Percentiles rank a stretch among this genome's conserved stretches.
Conservation (phyloP, 2,113 vertebrate genomes). For the Pseudonaja textilis region DNA sequence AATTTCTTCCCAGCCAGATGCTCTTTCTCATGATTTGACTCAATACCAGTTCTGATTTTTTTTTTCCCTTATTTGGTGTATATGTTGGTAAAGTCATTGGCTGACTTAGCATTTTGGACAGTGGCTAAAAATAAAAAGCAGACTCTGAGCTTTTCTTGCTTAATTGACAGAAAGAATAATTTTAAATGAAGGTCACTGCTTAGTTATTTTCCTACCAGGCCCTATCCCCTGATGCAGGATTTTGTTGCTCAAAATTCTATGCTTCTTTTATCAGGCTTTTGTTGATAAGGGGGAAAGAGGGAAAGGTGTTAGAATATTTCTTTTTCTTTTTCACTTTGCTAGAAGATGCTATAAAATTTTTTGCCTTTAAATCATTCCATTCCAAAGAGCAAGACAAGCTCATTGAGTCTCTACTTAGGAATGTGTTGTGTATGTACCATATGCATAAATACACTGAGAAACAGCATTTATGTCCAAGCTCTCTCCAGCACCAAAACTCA, state of each 20-base stretch:
- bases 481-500: neutral
- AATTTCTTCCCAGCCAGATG: neutral
- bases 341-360: neutral
- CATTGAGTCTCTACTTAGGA: neutral
- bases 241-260: neutral
- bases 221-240: neutral
- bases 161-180: neutral
- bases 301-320: neutral
- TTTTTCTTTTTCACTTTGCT: neutral
- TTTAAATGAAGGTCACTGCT: neutral
- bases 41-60: neutral
- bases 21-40: neutral
- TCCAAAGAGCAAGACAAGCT: neutral
- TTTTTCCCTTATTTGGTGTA: neutral
- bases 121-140: neutral
- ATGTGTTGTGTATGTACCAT: neutral
- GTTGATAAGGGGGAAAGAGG: neutral
- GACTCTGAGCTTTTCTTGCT: neutral
- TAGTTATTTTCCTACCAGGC: fast-evolving
- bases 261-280: too few relatives aligned
- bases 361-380: neutral
- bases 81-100: neutral
- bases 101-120: neutral
- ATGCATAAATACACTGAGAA: neutral
- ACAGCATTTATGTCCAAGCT: neutral